Conservation (phyloP, 2,888 invertebrate genomes). For the Cephus spinipes region DNA sequence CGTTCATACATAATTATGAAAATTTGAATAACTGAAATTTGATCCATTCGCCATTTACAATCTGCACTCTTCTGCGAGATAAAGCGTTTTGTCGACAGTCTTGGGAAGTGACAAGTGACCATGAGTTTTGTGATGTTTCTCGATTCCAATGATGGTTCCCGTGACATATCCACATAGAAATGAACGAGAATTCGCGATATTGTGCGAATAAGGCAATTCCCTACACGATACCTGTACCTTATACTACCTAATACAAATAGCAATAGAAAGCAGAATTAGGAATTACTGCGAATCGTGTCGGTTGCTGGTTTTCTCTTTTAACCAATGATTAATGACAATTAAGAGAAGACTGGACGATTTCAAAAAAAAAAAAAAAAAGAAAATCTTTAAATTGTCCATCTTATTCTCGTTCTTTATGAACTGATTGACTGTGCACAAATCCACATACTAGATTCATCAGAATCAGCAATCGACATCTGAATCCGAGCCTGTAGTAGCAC, state of each 20-base stretch:
- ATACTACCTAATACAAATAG: background rate
- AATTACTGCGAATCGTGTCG: background rate
- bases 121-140: conserved; percentile 56
- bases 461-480: conserved; percentile 48
- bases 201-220: background rate
- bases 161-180: background rate
- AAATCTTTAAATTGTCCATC: background rate
- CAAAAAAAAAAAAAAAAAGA: background rate
- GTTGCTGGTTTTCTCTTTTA: background rate
- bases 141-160: conserved; percentile 13
- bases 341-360: background rate
- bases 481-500: conserved; percentile 44
- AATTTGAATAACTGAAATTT: background rate
- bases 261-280: background rate
- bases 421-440: conserved; percentile 50
- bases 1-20: background rate
- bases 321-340: background rate
- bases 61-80: conserved; percentile 6
- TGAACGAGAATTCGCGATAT: background rate
- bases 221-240: background rate
- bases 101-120: conserved; percentile 65
- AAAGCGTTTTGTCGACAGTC: conserved; percentile 15
- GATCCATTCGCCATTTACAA: background rate
- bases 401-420: conserved; percentile 21
- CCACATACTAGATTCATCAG: conserved; percentile 53